These are phyloP conservation scores for Nymphalis io DNA, from an alignment of 1,140 invertebrate species.

Conservation along the genomic window DNA sequence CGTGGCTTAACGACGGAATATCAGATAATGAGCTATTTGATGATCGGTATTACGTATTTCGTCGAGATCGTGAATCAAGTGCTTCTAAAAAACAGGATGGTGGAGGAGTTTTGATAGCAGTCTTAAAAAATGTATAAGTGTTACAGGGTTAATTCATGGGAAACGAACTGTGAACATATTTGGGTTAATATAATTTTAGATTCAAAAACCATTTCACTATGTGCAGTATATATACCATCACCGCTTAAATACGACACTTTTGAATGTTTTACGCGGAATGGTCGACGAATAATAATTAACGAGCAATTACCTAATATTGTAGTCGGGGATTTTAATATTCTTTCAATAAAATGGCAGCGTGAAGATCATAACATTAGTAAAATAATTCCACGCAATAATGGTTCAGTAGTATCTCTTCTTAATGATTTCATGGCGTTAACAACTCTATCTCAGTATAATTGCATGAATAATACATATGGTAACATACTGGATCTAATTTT, in stretches of 20 bases:
- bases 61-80: slow-evolving; percentile 13
- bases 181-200: slow-evolving; percentile 21
- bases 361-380: slow-evolving; percentile 3
- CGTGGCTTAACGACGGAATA: slow-evolving; percentile 17
- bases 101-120: slow-evolving; percentile 22
- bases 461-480: slow-evolving; percentile 25
- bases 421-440: slow-evolving; percentile 40
- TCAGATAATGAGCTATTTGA: slow-evolving; percentile 18
- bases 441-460: slow-evolving; percentile 38
- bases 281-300: slow-evolving; percentile 10
- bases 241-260: slow-evolving; percentile 13
- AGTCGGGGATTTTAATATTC: slow-evolving; percentile 21
- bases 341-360: slow-evolving; percentile 12
- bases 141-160: slow-evolving; percentile 15
- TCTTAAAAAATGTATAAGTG: slow-evolving; percentile 14
- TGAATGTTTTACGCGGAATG: slow-evolving; percentile 4
- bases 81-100: slow-evolving; percentile 18
- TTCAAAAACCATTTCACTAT: slow-evolving; percentile 9
- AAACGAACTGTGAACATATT: slow-evolving; percentile 18
- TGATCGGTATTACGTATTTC: slow-evolving; percentile 13
- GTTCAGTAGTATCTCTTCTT: slow-evolving; percentile 7
- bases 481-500: slow-evolving; percentile 20
- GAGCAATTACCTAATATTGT: slow-evolving; percentile 9
- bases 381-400: background rate
- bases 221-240: too few species aligned